Base-by-base conservation (phyloP, 2,888 invertebrate genomes). In the Tortrix viridana region DNA sequence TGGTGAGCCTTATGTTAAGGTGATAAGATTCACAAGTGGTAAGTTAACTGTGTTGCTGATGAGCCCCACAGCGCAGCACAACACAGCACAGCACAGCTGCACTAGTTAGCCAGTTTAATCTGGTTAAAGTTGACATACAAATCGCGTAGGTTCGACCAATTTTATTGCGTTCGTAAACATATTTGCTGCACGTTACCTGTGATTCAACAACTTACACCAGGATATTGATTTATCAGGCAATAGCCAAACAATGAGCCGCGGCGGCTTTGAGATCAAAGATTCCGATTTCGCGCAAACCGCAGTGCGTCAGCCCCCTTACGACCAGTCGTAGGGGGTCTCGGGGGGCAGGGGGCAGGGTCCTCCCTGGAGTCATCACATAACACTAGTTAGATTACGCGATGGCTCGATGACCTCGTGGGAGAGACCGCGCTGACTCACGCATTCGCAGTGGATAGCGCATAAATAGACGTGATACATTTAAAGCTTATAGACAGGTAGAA, bases 141-240 rank as follows among this genome's bases (percentile, higher is more conserved):
- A 22, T 18, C 22, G 41, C 32, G 12, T 32, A n/a, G n/a, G 16
- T 53, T 53, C 14, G 41, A 9, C 4, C 22, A n/a, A 41, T 23
- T 53, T 53, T 41, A 53, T 53, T 53, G 7, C 53, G 20, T 22
- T 20, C 26, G 32, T 49, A 32, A 26, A 23, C 41, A 41, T 53
- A 22, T 53, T 53, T 23, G 41, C 53, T 4, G 32, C 23, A 20
- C 44, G 55, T 44, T 49, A 55, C 49, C 18, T 37, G 50, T 62
- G 62, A 62, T 57, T 62, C 62, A 62, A 57, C 56, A 46, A 56
- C 56, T 50, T n/a, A 50, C 49, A 61, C 62, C 62, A 62, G 62
- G 62, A 62, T 62, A 62, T 57, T 50, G 56, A 62, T 62, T 56
- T 50, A 57, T 57, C 59, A 22, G 49, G 50, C 32, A 55, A 32